A percentile compares a stretch with the other conserved stretches of the same genome.
Evolutionary conservation across 2,113 vertebrate species (phyloP).

Genomic region (Thermophis baileyi): DNA sequence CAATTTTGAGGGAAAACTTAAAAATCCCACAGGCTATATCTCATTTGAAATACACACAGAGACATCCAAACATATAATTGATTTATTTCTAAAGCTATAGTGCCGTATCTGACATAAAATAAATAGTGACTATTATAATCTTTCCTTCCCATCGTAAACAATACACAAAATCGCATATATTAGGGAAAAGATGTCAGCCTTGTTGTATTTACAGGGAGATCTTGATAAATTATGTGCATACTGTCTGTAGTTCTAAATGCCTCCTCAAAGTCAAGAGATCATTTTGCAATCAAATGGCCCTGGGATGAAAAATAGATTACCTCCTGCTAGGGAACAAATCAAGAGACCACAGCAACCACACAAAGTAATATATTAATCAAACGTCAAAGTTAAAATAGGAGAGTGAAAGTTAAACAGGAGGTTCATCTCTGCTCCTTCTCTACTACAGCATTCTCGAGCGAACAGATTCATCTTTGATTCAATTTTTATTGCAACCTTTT

Average conservation of each 20-base stretch:
- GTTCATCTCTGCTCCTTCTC: neutral
- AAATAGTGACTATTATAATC: neutral
- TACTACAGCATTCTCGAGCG: neutral
- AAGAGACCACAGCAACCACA: neutral
- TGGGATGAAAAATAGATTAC: neutral
- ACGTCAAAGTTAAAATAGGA: neutral
- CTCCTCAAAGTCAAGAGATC: neutral
- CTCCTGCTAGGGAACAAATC: neutral
- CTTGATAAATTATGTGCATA: neutral
- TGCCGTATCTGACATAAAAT: neutral
- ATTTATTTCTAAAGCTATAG: neutral
- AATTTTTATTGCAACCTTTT: neutral
- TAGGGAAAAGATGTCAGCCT: neutral
- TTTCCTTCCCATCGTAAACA: neutral
- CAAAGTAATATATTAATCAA: neutral
- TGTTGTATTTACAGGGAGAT: neutral
- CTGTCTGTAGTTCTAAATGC: neutral
- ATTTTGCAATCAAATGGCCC: neutral
- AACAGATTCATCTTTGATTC: neutral
- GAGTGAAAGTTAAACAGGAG: neutral
- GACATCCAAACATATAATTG: neutral
- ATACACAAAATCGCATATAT: neutral
- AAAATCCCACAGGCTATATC: neutral
- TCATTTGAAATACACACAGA: neutral
- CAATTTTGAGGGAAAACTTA: neutral